These are phyloP conservation scores for Nannospalax galili DNA, from an alignment of 2,113 vertebrate genomes.

Conservation along the genomic window DNA sequence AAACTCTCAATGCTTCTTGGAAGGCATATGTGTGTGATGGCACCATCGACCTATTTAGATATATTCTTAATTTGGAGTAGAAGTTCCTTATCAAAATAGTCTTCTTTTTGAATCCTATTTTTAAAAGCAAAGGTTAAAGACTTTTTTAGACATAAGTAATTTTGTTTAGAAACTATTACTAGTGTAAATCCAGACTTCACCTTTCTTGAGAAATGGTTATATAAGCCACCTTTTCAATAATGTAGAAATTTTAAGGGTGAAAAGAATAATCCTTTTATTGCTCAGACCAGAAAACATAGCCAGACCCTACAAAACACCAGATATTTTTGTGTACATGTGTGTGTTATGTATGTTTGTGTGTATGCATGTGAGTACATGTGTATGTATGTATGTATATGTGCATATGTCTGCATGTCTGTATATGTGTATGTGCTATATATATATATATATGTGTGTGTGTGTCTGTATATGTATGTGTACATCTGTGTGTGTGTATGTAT, in stretches of 20 bases:
- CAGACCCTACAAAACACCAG: constrained; percentile 79
- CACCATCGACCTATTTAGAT: background rate
- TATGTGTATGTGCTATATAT: too few species aligned
- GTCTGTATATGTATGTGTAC: constrained; percentile 65
- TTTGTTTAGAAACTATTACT: constrained; percentile 44
- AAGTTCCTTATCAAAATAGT: background rate
- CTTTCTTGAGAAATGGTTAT: constrained; percentile 76
- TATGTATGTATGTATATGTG: constrained; percentile 48
- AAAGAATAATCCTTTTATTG: constrained; percentile 77
- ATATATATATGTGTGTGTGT: background rate
- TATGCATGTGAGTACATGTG: constrained; percentile 77
- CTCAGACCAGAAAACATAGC: constrained; percentile 79
- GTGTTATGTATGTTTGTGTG: constrained; percentile 61
- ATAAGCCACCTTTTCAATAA: constrained; percentile 74
- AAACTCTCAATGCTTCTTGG: background rate
- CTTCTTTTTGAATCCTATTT: background rate
- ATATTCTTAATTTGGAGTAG: constrained; percentile 1
- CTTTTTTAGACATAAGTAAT: background rate
- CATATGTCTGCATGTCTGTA: too few species aligned
- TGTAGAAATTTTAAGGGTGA: constrained; percentile 77
- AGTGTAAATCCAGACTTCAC: constrained; percentile 49
- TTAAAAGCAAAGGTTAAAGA: background rate
- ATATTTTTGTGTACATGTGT: constrained; percentile 33
- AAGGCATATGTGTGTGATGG: background rate
- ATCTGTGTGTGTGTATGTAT: constrained; percentile 56